These are phyloP conservation scores for Narcine bancroftii DNA, from an alignment of 2,113 vertebrate genomes.

Conservation along the genomic window DNA sequence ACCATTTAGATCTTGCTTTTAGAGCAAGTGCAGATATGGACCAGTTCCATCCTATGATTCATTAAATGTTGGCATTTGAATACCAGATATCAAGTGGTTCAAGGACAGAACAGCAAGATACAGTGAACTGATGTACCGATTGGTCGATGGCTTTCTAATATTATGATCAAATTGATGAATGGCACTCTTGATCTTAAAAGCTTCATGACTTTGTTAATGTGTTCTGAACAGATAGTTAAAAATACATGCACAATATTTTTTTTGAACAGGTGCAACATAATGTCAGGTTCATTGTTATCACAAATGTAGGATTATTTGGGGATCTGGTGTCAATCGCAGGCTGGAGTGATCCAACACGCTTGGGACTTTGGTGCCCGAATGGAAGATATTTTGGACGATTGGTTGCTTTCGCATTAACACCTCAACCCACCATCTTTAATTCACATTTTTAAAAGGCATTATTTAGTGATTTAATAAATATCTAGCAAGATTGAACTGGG, in stretches of 20 bases:
- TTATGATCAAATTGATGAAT: neutral
- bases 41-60: too few relatives aligned
- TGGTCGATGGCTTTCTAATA: neutral
- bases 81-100: neutral
- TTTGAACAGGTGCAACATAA: neutral
- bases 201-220: neutral
- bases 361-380: too few relatives aligned
- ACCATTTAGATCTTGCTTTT: too few relatives aligned
- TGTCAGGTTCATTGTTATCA: neutral
- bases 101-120: neutral
- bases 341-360: too few relatives aligned
- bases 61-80: neutral
- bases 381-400: too few relatives aligned
- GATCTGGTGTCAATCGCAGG: neutral
- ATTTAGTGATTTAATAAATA: too few relatives aligned
- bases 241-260: neutral
- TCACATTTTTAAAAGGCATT: too few relatives aligned
- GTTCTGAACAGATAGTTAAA: neutral
- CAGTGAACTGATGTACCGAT: neutral
- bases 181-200: neutral
- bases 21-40: too few relatives aligned
- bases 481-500: too few relatives aligned
- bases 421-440: too few relatives aligned
- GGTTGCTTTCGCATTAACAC: too few relatives aligned
- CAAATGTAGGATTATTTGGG: neutral